Base-by-base conservation (phyloP, 2,113 vertebrate genomes). In the Lasiurus borealis region DNA sequence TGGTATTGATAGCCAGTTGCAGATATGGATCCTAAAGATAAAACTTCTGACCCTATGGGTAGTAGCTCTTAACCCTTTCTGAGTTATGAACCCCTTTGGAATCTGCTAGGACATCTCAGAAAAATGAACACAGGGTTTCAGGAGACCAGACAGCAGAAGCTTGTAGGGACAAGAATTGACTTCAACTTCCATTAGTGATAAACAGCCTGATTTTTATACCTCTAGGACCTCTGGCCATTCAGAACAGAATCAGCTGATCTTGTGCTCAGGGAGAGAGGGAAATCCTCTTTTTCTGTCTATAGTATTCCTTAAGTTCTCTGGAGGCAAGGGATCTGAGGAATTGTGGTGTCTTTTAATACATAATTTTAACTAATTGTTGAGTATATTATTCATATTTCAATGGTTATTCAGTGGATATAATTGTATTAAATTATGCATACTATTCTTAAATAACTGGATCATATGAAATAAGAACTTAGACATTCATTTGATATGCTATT, bases 11-110 rank as follows among this genome's bases (percentile, higher is more conserved):
- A 27, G 46, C 44, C 44, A 57, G 11, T 71, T 50, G 36, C 8
- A 54, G n/a, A n/a, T 82, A 31, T 72, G 31, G 75, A 46, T 95
- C 7, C 27, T 50, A 73, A n/a, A 95, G 27, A 59, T n/a, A 95
- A 64, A 69, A 23, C 19, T 19, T 80, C 44, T 90, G 69, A 59
- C 34, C 52, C 8, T 77, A 4, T 75, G 14, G 27, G 44, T 52
- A 71, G 2, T 81, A 59, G n/a, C 15, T 54, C 1, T 68, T 94
- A 82, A 80, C 73, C 62, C 8, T 91, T 91, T 88, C 9, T 85
- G n/a, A 85, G 52, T 73, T 76, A 73, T 21, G 11, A 59, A 29
- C 23, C 11, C 15, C 50, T 90, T 89, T 29, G 52, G 69, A 91
- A 90, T 88, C 50, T 92, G 64, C 27, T 76, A 31, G 75, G 29